phyloP scores from a whole-genome alignment of 2,888 invertebrate species.

The Caenorhabditis doughertyi region DNA sequence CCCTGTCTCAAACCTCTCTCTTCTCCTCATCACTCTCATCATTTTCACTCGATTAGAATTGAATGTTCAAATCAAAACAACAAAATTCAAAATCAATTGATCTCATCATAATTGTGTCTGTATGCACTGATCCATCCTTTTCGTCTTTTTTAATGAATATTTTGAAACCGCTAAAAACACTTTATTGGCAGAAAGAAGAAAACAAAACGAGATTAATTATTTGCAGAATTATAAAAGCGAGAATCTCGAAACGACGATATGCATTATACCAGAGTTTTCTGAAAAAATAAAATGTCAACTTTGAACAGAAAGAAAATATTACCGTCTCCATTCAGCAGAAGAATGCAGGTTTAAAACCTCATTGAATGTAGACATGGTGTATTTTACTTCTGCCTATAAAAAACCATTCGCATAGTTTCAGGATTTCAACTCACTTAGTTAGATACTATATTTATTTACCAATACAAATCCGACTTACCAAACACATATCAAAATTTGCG shows the following conservation, averaged over 20 bases:
- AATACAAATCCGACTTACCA: slow-evolving; percentile 40
- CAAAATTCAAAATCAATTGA: slow-evolving; percentile 36
- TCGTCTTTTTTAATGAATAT: slow-evolving; percentile 37
- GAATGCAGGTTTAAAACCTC: slow-evolving; percentile 67
- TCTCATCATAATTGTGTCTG: slow-evolving; percentile 47
- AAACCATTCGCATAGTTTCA: neutral
- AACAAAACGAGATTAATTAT: slow-evolving; percentile 50
- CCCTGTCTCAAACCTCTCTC: slow-evolving; percentile 9
- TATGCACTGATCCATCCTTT: slow-evolving; percentile 53
- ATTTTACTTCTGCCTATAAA: slow-evolving; percentile 68
- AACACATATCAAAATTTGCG: slow-evolving; percentile 68
- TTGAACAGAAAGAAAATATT: neutral
- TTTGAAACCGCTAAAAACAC: slow-evolving; percentile 16
- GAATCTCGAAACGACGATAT: slow-evolving; percentile 46
- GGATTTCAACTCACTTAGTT: too few relatives aligned
- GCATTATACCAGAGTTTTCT: slow-evolving; percentile 59
- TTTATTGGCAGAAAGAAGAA: slow-evolving; percentile 51
- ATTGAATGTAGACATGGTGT: slow-evolving; percentile 65
- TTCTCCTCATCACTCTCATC: slow-evolving; percentile 49
- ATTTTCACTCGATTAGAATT: slow-evolving; percentile 59
- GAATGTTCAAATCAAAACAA: slow-evolving; percentile 50
- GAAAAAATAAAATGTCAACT: slow-evolving; percentile 6
- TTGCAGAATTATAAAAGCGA: slow-evolving; percentile 46
- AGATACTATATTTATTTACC: too few relatives aligned
- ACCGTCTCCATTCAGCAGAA: slow-evolving; percentile 68